A percentile compares a stretch with the other conserved stretches of the same genome.
Evolutionary conservation across 1,140 invertebrate species (phyloP).

Genomic region (Drosophila serrata): DNA sequence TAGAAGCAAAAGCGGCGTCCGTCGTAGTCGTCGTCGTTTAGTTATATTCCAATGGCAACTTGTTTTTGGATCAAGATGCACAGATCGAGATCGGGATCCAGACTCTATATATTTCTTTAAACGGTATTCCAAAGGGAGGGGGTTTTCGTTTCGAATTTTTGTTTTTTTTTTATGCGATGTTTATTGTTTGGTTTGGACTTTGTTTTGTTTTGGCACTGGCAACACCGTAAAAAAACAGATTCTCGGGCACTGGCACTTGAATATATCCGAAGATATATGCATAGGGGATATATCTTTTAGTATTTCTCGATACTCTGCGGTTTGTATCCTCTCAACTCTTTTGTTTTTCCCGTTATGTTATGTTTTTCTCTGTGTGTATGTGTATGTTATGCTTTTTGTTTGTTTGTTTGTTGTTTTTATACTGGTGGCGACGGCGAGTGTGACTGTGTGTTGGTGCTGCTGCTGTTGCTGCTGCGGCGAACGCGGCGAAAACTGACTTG

Average conservation of each 20-base stretch:
- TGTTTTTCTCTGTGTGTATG: neutral
- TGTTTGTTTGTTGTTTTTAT: conserved; percentile 9
- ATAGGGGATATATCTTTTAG: conserved; percentile 16
- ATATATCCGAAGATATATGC: conserved; percentile 32
- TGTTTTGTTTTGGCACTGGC: conserved; percentile 31
- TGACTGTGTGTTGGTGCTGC: conserved; percentile 24
- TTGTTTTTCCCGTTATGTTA: conserved; percentile 15
- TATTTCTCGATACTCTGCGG: conserved; percentile 6
- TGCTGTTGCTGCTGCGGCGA: conserved; percentile 35
- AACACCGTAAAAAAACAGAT: conserved; percentile 57
- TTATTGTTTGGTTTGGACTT: conserved; percentile 36
- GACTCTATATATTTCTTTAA: conserved; percentile 8
- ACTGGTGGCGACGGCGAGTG: conserved; percentile 31
- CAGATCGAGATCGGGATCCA: conserved; percentile 15
- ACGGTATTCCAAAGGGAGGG: conserved; percentile 23
- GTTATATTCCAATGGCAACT: conserved; percentile 42
- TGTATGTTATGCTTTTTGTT: conserved; percentile 22
- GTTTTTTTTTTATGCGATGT: conserved; percentile 19
- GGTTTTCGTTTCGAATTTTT: neutral
- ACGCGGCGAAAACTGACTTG: conserved; percentile 30
- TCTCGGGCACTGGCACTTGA: conserved; percentile 43
- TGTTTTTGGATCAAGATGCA: conserved; percentile 13
- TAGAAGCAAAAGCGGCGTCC: conserved; percentile 35
- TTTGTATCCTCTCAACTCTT: conserved; percentile 16
- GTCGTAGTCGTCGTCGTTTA: conserved; percentile 3